Conservation (phyloP, 2,797 vertebrate species). For the Tokudaia muenninki region DNA sequence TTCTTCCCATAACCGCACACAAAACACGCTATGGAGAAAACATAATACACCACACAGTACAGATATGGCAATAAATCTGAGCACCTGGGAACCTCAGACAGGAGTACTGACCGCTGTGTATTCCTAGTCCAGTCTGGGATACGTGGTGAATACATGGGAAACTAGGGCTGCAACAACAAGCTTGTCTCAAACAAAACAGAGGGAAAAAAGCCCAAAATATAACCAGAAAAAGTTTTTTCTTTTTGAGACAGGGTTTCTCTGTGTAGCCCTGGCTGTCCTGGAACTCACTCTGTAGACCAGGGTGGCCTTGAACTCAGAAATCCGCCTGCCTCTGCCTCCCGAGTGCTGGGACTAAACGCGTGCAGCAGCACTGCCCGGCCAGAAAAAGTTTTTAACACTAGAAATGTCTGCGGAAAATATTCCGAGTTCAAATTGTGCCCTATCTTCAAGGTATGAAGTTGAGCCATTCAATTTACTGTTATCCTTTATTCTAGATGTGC, state of each 20-base stretch:
- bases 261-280: too few species aligned
- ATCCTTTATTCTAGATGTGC: neutral
- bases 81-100: neutral
- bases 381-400: neutral
- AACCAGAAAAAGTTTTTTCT: too few species aligned
- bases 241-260: too few species aligned
- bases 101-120: neutral
- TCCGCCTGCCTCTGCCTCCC: too few species aligned
- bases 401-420: constrained; percentile 17
- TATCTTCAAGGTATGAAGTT: neutral
- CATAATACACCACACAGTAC: neutral
- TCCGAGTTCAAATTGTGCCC: neutral
- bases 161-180: neutral
- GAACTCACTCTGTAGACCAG: too few species aligned
- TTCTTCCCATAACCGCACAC: neutral
- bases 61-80: neutral
- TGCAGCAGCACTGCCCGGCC: too few species aligned
- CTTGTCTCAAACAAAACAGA: neutral
- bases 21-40: neutral
- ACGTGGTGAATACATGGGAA: neutral
- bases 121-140: neutral
- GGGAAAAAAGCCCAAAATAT: neutral
- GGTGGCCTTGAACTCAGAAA: too few species aligned
- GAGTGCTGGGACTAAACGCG: too few species aligned
- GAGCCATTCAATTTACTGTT: neutral